Evolutionary conservation across 35 echinoderm and acorn worm species (phyloP).

Genomic region (Apostichopus parvimensis): DNA sequence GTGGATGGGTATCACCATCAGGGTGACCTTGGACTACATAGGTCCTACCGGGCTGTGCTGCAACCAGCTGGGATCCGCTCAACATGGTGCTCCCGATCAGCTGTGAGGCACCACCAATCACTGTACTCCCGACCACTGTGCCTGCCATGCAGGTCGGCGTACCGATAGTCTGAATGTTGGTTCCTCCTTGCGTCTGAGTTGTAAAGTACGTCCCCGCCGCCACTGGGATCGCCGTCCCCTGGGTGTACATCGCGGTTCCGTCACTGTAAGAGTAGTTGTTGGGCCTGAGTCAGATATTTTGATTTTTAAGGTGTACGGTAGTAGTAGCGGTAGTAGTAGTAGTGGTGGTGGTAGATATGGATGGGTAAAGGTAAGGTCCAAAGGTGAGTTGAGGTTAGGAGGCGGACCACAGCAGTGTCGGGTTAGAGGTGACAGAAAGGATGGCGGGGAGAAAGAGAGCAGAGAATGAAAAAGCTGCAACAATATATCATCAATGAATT

Average conservation of each 20-base stretch:
- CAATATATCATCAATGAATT: neutral
- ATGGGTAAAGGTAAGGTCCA: constrained; percentile 49
- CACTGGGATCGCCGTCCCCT: constrained; percentile 77
- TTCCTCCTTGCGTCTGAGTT: constrained; percentile 56
- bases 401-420: constrained; percentile 66
- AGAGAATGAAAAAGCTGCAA: constrained; percentile 23
- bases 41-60: constrained; percentile 79
- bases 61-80: constrained; percentile 81
- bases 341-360: constrained; percentile 48
- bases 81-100: constrained; percentile 72
- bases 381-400: constrained; percentile 61
- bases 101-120: constrained; percentile 61
- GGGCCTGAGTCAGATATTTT: constrained; percentile 85
- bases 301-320: constrained; percentile 33
- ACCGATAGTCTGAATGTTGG: constrained; percentile 87
- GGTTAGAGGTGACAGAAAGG: constrained; percentile 61
- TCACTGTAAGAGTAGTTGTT: constrained; percentile 99
- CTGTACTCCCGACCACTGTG: constrained; percentile 63
- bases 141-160: constrained; percentile 50
- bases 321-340: constrained; percentile 66
- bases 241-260: constrained; percentile 92
- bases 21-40: constrained; percentile 88
- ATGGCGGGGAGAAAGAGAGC: constrained; percentile 47
- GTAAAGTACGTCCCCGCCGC: constrained; percentile 73
- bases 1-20: constrained; percentile 85